Evolutionary conservation across 2,113 vertebrate genomes (phyloP).

Genomic region (Menura novaehollandiae): DNA sequence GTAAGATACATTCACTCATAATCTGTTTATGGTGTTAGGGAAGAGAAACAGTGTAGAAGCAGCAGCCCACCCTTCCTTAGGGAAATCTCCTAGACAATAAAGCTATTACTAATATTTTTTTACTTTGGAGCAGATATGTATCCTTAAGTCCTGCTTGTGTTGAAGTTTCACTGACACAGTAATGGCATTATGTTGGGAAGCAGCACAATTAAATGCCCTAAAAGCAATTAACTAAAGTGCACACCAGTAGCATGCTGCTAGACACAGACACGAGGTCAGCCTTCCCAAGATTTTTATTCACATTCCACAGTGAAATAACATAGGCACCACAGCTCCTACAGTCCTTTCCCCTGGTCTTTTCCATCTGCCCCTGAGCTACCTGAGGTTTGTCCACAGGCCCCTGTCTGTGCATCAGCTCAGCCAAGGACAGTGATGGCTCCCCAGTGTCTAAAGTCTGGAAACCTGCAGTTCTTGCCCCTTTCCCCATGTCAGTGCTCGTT

Average conservation of each 20-base stretch:
- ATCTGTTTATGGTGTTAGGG: background rate
- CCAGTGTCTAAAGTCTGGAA: background rate
- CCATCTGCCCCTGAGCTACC: background rate
- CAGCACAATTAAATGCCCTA: background rate
- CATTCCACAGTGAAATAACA: background rate
- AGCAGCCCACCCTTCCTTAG: background rate
- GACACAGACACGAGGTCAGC: background rate
- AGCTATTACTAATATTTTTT: background rate
- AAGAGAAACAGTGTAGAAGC: background rate
- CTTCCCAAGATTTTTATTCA: background rate
- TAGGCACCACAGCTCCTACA: background rate
- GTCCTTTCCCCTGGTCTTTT: background rate
- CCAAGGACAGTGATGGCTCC: background rate
- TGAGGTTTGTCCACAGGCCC: background rate
- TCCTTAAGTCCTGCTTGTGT: background rate
- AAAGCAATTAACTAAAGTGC: background rate
- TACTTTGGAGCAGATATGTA: background rate
- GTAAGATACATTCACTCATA: background rate
- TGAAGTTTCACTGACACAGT: background rate
- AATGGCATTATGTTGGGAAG: background rate
- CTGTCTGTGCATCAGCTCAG: background rate
- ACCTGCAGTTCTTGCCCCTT: background rate
- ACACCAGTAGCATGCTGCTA: background rate
- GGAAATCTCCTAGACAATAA: constrained; percentile 13
- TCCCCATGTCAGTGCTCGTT: background rate